A percentile compares a stretch with the other conserved stretches of the same genome.
Conservation (phyloP, 2,888 invertebrate genomes). For the Agelastica alni region DNA sequence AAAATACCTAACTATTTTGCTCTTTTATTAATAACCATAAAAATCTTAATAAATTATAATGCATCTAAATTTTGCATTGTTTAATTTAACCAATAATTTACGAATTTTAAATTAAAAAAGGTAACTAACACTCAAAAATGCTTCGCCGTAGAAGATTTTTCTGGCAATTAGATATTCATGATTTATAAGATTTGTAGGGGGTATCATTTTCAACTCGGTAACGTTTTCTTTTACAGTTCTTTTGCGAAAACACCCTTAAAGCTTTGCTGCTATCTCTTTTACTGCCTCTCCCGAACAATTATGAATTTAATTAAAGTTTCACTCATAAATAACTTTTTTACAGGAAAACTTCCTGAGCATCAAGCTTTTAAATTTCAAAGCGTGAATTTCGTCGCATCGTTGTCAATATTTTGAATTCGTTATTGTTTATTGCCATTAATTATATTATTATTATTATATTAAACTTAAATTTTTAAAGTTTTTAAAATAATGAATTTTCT, state of each 20-base stretch:
- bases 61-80: no score
- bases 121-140: no score
- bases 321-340: constrained; percentile 35
- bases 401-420: no score
- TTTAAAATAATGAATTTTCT: no score
- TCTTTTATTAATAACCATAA: no score
- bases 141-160: background rate
- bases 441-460: no score
- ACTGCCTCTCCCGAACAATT: constrained; percentile 38
- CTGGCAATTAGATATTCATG: constrained; percentile 21
- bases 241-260: constrained; percentile 30
- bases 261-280: constrained; percentile 30
- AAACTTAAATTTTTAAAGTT: no score
- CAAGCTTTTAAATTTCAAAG: constrained; percentile 13
- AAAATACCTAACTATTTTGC: no score
- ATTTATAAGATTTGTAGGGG: constrained; percentile 19
- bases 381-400: constrained; percentile 15
- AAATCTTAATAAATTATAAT: no score
- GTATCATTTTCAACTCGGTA: constrained; percentile 20
- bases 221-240: constrained; percentile 30
- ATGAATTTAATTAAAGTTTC: constrained; percentile 42
- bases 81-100: no score
- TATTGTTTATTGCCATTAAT: no score
- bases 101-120: no score
- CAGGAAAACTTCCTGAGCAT: constrained; percentile 27